Conservation (phyloP, 2,888 invertebrate genomes). For the Chaetoderma sp. region DNA sequence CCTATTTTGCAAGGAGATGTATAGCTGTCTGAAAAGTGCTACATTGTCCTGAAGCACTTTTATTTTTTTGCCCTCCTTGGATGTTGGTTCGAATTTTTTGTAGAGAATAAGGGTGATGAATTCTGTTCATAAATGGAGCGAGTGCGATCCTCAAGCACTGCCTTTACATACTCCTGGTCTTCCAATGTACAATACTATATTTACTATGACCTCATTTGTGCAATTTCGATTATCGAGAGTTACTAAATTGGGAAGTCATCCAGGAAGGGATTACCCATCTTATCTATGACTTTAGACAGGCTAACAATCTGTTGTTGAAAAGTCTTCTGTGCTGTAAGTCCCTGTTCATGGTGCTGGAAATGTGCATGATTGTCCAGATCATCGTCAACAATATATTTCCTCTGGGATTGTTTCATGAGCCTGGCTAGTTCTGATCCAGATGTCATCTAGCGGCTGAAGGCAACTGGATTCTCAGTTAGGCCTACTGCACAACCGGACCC, state of each 20-base stretch:
- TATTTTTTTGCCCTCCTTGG: slow-evolving; percentile 13
- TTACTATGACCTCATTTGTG: slow-evolving; percentile 10
- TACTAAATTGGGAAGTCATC: slow-evolving; percentile 17
- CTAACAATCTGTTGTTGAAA: slow-evolving; percentile 23
- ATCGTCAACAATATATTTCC: slow-evolving; percentile 21
- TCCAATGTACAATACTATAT: slow-evolving; percentile 12
- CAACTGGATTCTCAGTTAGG: slow-evolving; percentile 28
- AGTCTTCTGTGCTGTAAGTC: slow-evolving; percentile 19
- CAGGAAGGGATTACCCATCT: slow-evolving; percentile 30
- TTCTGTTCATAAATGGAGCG: slow-evolving; percentile 21
- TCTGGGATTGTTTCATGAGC: slow-evolving; percentile 23
- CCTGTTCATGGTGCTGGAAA: slow-evolving; percentile 31
- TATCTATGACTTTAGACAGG: slow-evolving; percentile 10
- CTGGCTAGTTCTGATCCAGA: slow-evolving; percentile 31
- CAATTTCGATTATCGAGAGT: slow-evolving; percentile 21
- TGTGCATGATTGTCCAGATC: not conserved
- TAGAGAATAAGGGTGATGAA: slow-evolving; percentile 16
- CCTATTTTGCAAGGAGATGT: slow-evolving; percentile 18
- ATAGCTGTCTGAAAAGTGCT: slow-evolving; percentile 17
- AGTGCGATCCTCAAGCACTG: slow-evolving; percentile 11
- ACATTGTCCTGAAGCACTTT: slow-evolving; percentile 22
- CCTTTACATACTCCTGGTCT: slow-evolving; percentile 14
- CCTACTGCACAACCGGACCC: slow-evolving; percentile 34
- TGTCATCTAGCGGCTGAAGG: slow-evolving; percentile 28
- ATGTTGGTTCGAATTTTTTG: slow-evolving; percentile 1